Evolutionary conservation across 2,888 invertebrate genomes (phyloP), one percentile per base, ranked within the genome.

Genomic region (Spatulosminthurus flaviceps): DNA sequence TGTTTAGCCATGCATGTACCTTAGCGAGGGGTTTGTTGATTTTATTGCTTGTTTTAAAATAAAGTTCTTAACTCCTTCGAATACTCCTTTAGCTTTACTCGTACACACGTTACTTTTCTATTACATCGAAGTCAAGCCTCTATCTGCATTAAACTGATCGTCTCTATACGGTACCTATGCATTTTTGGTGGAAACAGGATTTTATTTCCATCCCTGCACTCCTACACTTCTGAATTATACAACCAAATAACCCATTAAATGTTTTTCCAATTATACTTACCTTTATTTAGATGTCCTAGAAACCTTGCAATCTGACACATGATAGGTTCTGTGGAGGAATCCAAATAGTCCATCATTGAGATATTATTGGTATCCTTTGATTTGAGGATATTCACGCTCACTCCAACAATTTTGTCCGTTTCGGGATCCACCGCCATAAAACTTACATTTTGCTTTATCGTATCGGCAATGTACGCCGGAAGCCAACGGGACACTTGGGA

Each of bases 381-480:
- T 42, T 80, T 79, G 70, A 82, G 71, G 42, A 79, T 76, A 70
- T 81, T 81, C 26, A 82, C 66, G 43, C 80, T 79, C 74, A 81
- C 81, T 26, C 82, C 82, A 43, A 82, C 80, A 13, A 82, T 61
- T 26, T 78, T 77, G 34, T 79, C 80, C 42, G 77, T 80, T 64
- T 80, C 82, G 13, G 80, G 76, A 29, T 80, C 81, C 67, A 81
- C 78, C 24, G 80, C 81, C 60, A 76, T 77, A n/a, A 80, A 70
- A 21, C 80, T 80, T 21, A 78, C 77, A 28, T 80, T 80, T 26
- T 80, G 67, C 22, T 79, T 79, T 24, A 81, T 67, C 19, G 78
- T 61, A 26, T 75, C 67, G 22, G 74, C 71, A 22, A 80, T 77
- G 76, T 80, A 76, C 24, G 74, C 61, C 16, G 82, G 82, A 21